Evolutionary conservation across 2,113 vertebrate genomes (phyloP).

Genomic region (Tichodroma muraria): DNA sequence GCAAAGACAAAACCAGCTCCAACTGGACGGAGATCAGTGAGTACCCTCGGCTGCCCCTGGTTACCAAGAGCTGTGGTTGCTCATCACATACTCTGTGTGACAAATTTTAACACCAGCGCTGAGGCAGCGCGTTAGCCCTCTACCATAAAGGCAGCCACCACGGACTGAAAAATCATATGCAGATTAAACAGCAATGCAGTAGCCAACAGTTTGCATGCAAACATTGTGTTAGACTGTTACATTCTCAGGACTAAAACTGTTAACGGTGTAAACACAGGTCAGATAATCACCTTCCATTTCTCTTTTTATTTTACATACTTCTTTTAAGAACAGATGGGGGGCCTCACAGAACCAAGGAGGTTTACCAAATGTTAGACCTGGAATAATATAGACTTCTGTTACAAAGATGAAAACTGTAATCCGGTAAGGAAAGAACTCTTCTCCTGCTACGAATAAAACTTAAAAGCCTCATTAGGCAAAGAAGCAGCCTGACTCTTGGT

Average conservation of each 20-base stretch:
- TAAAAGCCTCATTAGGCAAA: slow-evolving; percentile 6
- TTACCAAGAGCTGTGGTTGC: neutral
- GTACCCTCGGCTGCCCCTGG: neutral
- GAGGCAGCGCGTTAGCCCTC: neutral
- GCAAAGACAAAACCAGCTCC: neutral
- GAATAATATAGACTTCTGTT: neutral
- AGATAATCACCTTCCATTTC: neutral
- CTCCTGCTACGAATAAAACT: neutral
- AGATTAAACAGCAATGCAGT: slow-evolving; percentile 24
- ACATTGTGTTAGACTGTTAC: slow-evolving; percentile 13
- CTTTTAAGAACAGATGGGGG: neutral
- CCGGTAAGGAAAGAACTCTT: neutral
- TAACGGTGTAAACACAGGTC: neutral
- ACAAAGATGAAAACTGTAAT: neutral
- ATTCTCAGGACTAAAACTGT: neutral
- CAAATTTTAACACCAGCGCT: neutral
- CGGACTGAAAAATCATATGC: neutral
- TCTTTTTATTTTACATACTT: neutral
- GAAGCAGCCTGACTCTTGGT: neutral
- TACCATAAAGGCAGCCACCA: neutral
- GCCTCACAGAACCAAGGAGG: neutral
- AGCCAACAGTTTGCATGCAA: slow-evolving; percentile 43
- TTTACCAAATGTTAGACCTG: neutral
- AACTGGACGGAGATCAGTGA: neutral
- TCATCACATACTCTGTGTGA: neutral